A percentile compares a stretch with the other conserved stretches of the same genome.
Conservation (phyloP, 2,797 vertebrate genomes). For the Meda fulgida region DNA sequence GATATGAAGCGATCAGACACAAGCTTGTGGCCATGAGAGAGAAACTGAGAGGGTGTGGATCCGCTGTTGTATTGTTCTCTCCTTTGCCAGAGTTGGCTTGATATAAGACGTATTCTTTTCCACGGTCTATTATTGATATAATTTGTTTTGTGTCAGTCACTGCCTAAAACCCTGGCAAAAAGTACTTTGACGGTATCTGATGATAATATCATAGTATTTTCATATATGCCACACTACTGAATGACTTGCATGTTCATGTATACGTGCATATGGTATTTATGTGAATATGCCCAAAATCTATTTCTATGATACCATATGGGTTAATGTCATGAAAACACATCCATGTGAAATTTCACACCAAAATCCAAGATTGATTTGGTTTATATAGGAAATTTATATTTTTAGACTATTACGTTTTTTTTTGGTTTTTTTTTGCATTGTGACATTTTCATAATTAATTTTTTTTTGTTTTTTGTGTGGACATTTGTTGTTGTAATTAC, state of each 20-base stretch:
- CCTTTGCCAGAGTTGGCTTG: not conserved
- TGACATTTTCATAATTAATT: not conserved
- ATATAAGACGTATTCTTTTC: not conserved
- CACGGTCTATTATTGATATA: not conserved
- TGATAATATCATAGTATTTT: not conserved
- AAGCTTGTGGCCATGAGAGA: slow-evolving; percentile 27
- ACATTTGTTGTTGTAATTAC: not conserved
- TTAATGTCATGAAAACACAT: not conserved
- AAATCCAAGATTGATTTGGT: not conserved
- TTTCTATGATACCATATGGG: not conserved
- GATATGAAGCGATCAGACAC: slow-evolving; percentile 32
- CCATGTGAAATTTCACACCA: not conserved
- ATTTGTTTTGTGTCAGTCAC: not conserved
- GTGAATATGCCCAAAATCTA: not conserved
- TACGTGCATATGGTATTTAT: not conserved
- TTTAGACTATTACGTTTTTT: no score
- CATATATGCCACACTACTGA: not conserved
- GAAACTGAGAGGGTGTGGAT: slow-evolving; percentile 39
- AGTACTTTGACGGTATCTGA: not conserved
- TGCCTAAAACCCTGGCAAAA: not conserved
- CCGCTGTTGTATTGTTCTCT: slow-evolving; percentile 25
- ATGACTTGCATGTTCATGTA: not conserved
- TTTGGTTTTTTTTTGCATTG: no score
- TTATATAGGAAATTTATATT: not conserved
- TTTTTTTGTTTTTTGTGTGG: not conserved